Percentiles rank a stretch among this genome's conserved stretches.
phyloP scores from a whole-genome alignment of 2,797 vertebrate species.

The Manis javanica region DNA sequence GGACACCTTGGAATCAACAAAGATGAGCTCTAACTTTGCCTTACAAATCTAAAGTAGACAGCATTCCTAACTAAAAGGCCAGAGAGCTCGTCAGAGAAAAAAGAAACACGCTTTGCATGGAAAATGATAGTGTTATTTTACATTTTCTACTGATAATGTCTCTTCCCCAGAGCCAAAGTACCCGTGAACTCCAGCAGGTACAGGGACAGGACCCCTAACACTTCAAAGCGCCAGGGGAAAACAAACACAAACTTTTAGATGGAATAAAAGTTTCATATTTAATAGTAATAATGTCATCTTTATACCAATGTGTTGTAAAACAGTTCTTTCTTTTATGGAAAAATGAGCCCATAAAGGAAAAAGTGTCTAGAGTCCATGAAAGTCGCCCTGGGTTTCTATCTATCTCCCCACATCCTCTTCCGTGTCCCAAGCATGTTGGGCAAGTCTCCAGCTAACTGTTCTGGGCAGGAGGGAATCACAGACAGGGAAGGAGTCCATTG shows the following conservation, averaged over 20 bases:
- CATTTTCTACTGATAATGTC: background rate
- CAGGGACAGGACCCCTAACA: background rate
- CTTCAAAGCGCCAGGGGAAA: background rate
- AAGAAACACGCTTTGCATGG: background rate
- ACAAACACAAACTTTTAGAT: background rate
- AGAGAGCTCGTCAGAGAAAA: background rate
- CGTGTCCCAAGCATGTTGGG: background rate
- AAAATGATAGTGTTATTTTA: background rate
- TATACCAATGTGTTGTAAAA: background rate
- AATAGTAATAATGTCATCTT: background rate
- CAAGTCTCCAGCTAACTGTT: background rate
- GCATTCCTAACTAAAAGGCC: background rate
- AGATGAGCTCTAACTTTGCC: background rate
- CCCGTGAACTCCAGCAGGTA: background rate
- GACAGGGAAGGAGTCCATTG: background rate
- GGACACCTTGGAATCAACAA: background rate
- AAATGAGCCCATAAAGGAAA: background rate
- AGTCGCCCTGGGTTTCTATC: accelerated
- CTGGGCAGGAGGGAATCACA: background rate
- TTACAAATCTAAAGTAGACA: background rate
- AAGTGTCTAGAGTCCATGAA: background rate
- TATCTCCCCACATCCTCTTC: background rate
- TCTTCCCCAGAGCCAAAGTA: background rate
- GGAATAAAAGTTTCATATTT: background rate
- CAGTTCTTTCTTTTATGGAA: background rate